Percentiles rank a stretch among this genome's conserved stretches.
These are phyloP conservation scores for Drosophila kambysellisi DNA, from an alignment of 2,888 invertebrate genomes.

Conservation along the genomic window DNA sequence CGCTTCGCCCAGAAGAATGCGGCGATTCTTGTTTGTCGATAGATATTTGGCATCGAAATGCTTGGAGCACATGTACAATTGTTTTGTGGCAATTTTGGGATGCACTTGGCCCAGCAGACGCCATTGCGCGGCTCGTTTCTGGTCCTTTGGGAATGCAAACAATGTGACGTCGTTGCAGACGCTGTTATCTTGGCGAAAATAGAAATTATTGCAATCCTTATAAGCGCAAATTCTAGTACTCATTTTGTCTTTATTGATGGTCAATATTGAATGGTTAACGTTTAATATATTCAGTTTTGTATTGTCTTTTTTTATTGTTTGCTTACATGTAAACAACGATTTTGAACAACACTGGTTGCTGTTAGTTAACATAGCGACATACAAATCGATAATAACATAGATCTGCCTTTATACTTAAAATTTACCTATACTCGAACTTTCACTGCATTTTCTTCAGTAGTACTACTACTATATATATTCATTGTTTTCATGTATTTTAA, in stretches of 20 bases:
- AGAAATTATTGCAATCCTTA: slow-evolving; percentile 66
- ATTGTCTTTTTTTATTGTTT: not conserved
- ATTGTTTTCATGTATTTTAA: not conserved
- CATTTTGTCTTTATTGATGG: slow-evolving; percentile 38
- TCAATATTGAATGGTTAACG: not conserved
- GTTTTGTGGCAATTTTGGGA: slow-evolving; percentile 42
- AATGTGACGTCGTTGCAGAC: slow-evolving; percentile 56
- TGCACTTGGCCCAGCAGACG: slow-evolving; percentile 64
- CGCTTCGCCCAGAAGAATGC: slow-evolving; percentile 75
- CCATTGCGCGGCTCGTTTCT: slow-evolving; percentile 72
- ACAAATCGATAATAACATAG: not conserved
- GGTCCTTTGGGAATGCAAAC: slow-evolving; percentile 80
- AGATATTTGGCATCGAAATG: slow-evolving; percentile 80
- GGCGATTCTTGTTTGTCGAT: slow-evolving; percentile 66
- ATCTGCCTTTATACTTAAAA: not conserved
- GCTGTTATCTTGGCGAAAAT: slow-evolving; percentile 25
- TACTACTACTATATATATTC: not conserved
- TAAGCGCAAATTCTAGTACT: slow-evolving; percentile 65
- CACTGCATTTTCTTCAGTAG: not conserved
- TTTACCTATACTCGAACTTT: not conserved
- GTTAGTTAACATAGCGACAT: not conserved
- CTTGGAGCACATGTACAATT: slow-evolving; percentile 76
- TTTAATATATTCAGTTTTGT: not conserved
- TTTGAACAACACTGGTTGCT: slow-evolving; percentile 1
- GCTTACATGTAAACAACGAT: not conserved